Conservation (phyloP, 2,113 vertebrate species). For the Phycodurus eques region DNA sequence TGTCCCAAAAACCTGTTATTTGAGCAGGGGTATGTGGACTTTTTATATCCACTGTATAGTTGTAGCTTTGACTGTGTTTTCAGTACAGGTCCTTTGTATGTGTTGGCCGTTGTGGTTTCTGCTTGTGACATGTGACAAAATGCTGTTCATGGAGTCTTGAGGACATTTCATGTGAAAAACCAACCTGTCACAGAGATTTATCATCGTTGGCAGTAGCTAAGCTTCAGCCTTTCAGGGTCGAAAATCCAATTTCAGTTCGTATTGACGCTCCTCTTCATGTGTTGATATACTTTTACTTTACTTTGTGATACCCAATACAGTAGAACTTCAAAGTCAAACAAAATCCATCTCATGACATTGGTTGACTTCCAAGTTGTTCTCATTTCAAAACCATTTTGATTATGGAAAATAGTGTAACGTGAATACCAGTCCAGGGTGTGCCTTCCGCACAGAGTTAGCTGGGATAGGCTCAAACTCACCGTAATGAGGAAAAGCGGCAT, state of each 20-base stretch:
- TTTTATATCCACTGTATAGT: not conserved
- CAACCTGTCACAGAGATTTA: constrained; percentile 59
- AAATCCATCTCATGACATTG: not conserved
- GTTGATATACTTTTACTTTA: constrained; percentile 46
- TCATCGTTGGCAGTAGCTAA: constrained; percentile 58
- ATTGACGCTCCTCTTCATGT: constrained; percentile 60
- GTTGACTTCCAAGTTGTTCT: not conserved
- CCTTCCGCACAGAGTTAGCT: no score
- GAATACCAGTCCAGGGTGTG: no score
- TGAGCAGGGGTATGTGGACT: no score
- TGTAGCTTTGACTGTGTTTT: constrained; percentile 30
- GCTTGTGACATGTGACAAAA: constrained; percentile 23
- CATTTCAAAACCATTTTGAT: not conserved
- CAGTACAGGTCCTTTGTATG: constrained; percentile 4
- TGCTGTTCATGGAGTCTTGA: constrained; percentile 28
- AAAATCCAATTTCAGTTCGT: constrained; percentile 60
- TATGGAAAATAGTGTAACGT: not conserved
- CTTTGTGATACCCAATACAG: constrained; percentile 43
- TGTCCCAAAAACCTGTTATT: no score
- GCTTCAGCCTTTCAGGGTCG: constrained; percentile 51
- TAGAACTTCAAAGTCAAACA: not conserved
- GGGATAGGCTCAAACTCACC: no score
- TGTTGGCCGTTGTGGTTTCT: constrained; percentile 11
- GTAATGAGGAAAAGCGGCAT: no score
- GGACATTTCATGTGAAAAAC: constrained; percentile 49